Percentiles rank a stretch among this genome's conserved stretches.
These are phyloP conservation scores for Micromussa lordhowensis DNA, from an alignment of 92 coral and sea anemone species.

Conservation along the genomic window DNA sequence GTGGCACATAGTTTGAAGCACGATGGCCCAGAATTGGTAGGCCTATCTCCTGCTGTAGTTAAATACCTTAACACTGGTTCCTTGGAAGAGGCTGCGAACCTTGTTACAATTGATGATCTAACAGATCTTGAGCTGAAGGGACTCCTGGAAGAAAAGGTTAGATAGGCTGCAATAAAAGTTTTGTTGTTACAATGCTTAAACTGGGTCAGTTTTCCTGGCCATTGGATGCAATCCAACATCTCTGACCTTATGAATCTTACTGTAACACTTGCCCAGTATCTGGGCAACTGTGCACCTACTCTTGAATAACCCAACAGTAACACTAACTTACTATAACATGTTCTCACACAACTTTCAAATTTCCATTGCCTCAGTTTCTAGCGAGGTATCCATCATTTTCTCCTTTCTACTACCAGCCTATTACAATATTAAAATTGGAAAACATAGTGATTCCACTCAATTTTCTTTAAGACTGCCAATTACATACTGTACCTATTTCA, in stretches of 20 bases:
- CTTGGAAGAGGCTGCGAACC: slow-evolving; percentile 33
- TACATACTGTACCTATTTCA: slow-evolving; percentile 4
- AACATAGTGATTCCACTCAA: slow-evolving; percentile 12
- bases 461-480: slow-evolving; percentile 8
- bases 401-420: slow-evolving; percentile 22
- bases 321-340: not conserved
- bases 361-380: slow-evolving; percentile 23
- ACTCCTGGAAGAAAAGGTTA: slow-evolving; percentile 57
- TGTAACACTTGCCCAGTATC: slow-evolving; percentile 28
- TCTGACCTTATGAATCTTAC: slow-evolving; percentile 1
- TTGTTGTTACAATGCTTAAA: slow-evolving; percentile 19
- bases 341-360: slow-evolving; percentile 26
- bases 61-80: slow-evolving; percentile 41
- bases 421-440: slow-evolving; percentile 25
- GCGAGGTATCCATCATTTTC: slow-evolving; percentile 21
- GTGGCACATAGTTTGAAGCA: slow-evolving; percentile 56
- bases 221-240: no score
- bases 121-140: slow-evolving; percentile 47
- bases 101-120: slow-evolving; percentile 46
- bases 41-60: slow-evolving; percentile 51
- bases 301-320: no score
- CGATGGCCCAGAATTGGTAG: slow-evolving; percentile 53
- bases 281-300: no score
- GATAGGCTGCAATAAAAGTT: slow-evolving; percentile 26
- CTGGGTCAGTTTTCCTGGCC: not conserved